A percentile compares a stretch with the other conserved stretches of the same genome.
These are phyloP conservation scores for Falco berigora DNA, from an alignment of 2,797 vertebrate genomes.

Conservation along the genomic window DNA sequence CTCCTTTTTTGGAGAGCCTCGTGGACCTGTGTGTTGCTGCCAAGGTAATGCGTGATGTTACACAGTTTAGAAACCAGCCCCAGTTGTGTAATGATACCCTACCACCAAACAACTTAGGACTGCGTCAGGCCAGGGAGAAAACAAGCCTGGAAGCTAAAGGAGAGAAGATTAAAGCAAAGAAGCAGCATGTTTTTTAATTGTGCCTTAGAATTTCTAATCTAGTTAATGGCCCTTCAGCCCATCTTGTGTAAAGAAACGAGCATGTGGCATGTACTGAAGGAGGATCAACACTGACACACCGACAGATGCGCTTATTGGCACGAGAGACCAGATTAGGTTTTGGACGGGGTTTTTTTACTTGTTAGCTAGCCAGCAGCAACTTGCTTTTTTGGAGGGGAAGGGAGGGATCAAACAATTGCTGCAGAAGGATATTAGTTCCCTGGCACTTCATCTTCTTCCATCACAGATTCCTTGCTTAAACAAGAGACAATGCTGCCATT, in stretches of 20 bases:
- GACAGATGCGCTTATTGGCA: conserved; percentile 55
- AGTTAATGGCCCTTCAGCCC: conserved; percentile 52
- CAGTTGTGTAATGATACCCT: not conserved
- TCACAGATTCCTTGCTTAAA: conserved; percentile 48
- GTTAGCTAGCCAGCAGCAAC: conserved; percentile 56
- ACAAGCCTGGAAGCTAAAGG: conserved; percentile 41
- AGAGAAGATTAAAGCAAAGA: conserved; percentile 29
- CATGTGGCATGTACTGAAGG: conserved; percentile 55
- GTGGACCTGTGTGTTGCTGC: not conserved
- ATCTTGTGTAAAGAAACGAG: conserved; percentile 51
- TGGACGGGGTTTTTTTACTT: conserved; percentile 37
- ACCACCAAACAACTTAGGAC: not conserved
- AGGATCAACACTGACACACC: conserved; percentile 62
- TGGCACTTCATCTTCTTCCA: conserved; percentile 52
- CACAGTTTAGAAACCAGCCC: not conserved
- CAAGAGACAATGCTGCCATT: conserved; percentile 51
- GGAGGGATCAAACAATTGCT: conserved; percentile 46
- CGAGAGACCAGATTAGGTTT: conserved; percentile 39
- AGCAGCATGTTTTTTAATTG: conserved; percentile 45
- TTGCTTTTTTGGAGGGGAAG: conserved; percentile 51
- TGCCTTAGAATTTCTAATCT: conserved; percentile 58
- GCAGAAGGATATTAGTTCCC: conserved; percentile 36
- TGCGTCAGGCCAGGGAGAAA: not conserved
- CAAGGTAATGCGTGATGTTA: not conserved
- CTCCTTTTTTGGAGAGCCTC: not conserved